These are phyloP conservation scores for Nemopilema nomurai DNA, from an alignment of 30 jellyfish, hydroid and myxozoan genomes.

Conservation along the genomic window DNA sequence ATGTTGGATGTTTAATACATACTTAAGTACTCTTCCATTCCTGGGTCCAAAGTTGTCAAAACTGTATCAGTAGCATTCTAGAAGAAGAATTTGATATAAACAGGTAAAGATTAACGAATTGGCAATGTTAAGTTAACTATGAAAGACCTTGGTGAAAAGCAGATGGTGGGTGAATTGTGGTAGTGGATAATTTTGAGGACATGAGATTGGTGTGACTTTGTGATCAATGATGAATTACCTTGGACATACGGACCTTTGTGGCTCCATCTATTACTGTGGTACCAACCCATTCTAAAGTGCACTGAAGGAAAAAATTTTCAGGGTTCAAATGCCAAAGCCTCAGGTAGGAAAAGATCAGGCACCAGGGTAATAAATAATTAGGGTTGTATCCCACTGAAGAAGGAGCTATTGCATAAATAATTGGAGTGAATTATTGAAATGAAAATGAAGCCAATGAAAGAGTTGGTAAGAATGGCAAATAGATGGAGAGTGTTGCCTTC, in stretches of 20 bases:
- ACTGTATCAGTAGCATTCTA: constrained; percentile 92
- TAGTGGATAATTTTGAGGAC: neutral
- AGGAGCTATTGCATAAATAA: neutral
- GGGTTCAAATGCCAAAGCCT: neutral
- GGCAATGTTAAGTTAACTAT: no score
- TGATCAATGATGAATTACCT: constrained; percentile 28
- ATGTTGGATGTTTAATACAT: constrained; percentile 5
- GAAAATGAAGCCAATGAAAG: neutral
- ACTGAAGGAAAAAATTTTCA: constrained; percentile 28
- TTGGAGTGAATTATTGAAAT: neutral
- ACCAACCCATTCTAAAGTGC: constrained; percentile 68
- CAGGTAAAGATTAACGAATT: no score
- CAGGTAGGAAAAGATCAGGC: neutral
- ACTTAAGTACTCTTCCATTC: constrained; percentile 87
- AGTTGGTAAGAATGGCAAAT: neutral
- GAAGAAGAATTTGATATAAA: neutral
- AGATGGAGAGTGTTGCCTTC: neutral
- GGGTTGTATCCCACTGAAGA: neutral
- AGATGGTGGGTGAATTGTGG: neutral
- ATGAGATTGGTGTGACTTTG: neutral
- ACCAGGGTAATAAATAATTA: no score
- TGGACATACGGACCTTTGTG: constrained; percentile 23
- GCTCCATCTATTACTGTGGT: constrained; percentile 41
- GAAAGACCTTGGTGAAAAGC: no score
- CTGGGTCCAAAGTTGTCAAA: constrained; percentile 91